Conservation (phyloP, 92 coral and sea anemone species). For the Palythoa heliodiscus region DNA sequence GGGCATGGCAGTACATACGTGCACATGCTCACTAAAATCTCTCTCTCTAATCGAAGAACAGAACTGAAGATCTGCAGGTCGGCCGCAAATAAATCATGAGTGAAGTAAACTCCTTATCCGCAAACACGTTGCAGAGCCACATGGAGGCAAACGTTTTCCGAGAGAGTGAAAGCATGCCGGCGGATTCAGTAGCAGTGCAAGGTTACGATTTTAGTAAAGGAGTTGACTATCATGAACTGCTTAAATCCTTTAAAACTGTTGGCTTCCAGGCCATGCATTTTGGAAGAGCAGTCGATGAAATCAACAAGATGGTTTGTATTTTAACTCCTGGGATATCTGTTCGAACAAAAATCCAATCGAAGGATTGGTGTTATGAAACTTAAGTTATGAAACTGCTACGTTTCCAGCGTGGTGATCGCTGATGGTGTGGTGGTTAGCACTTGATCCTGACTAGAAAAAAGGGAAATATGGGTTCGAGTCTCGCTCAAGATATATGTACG, state of each 20-base stretch:
- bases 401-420: too few relatives aligned
- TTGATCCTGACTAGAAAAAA: too few relatives aligned
- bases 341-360: too few relatives aligned
- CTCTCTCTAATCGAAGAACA: too few relatives aligned
- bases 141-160: slow-evolving; percentile 62
- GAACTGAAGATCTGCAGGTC: too few relatives aligned
- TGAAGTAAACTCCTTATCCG: not conserved
- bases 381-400: too few relatives aligned
- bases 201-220: slow-evolving; percentile 95
- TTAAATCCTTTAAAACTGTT: slow-evolving; percentile 70
- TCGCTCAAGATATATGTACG: too few relatives aligned
- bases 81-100: not conserved
- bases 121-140: slow-evolving; percentile 43
- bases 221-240: slow-evolving; percentile 79
- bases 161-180: slow-evolving; percentile 84
- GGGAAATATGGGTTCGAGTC: too few relatives aligned
- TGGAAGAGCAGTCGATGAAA: slow-evolving; percentile 92
- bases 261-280: slow-evolving; percentile 96
- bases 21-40: too few relatives aligned
- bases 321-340: too few relatives aligned
- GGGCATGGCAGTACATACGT: not conserved
- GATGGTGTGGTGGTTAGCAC: too few relatives aligned
- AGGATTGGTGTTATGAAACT: too few relatives aligned
- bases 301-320: slow-evolving; percentile 84
- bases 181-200: slow-evolving; percentile 64